Evolutionary conservation across 2,888 invertebrate species (phyloP).

Genomic region (Pollenia labialis): DNA sequence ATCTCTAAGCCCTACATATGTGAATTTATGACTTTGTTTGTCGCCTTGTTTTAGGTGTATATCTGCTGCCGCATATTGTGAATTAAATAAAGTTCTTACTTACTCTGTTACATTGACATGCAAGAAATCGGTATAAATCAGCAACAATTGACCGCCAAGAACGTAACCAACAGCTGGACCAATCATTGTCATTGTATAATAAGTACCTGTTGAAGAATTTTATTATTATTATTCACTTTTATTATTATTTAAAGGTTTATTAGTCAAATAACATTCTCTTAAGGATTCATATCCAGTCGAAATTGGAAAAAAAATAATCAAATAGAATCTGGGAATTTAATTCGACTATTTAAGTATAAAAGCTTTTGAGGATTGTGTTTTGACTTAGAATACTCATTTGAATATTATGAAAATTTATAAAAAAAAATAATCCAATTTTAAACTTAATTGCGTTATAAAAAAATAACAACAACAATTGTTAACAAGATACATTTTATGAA

Average conservation of each 20-base stretch:
- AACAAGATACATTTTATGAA: neutral
- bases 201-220: constrained; percentile 86
- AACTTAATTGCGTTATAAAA: constrained; percentile 28
- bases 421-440: constrained; percentile 31
- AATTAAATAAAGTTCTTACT: constrained; percentile 82
- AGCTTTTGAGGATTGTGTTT: no score
- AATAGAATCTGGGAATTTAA: no score
- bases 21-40: no score
- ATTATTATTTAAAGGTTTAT: neutral
- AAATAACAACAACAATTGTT: neutral
- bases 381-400: no score
- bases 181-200: constrained; percentile 92
- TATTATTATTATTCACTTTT: no score
- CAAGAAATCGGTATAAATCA: constrained; percentile 90
- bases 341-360: no score
- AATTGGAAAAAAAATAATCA: neutral
- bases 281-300: neutral
- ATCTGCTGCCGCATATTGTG: no score
- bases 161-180: constrained; percentile 94
- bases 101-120: constrained; percentile 87
- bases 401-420: neutral
- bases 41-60: no score
- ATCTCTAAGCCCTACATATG: no score
- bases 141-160: constrained; percentile 92
- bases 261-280: neutral